phyloP scores from a whole-genome alignment of 2,113 vertebrate species.

The Myotis yumanensis region DNA sequence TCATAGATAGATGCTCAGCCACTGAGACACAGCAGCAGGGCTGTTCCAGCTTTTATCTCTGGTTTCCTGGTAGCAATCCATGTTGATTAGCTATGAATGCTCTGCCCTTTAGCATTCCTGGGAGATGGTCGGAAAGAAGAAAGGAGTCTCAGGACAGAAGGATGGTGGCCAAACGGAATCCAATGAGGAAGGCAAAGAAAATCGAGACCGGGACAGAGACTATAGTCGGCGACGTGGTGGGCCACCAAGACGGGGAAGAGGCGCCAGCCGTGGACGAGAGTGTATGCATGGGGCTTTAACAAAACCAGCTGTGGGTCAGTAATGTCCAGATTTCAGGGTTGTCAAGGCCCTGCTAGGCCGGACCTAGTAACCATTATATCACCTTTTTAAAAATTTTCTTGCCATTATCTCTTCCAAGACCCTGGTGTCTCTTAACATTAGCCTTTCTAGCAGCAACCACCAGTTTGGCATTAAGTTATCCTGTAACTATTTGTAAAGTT shows the following conservation, averaged over 20 bases:
- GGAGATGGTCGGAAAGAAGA: conserved; percentile 99
- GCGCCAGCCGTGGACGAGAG: conserved; percentile 94
- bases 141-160: conserved; percentile 95
- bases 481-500: conserved; percentile 23
- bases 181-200: conserved; percentile 95
- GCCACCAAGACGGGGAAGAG: conserved; percentile 90
- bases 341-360: conserved; percentile 13
- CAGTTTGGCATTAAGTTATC: background rate
- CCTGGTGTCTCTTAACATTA: background rate
- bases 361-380: background rate
- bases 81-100: background rate
- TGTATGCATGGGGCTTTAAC: conserved; percentile 88
- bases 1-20: too few relatives aligned
- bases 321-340: conserved; percentile 57
- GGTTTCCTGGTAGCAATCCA: background rate
- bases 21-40: too few relatives aligned
- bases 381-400: conserved; percentile 1
- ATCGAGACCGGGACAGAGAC: conserved; percentile 94
- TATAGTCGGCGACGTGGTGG: conserved; percentile 92
- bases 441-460: background rate
- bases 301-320: conserved; percentile 75
- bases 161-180: conserved; percentile 90
- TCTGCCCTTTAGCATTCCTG: conserved; percentile 92
- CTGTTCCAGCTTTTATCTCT: background rate
- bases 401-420: background rate